Base-by-base conservation (phyloP, 1,140 invertebrate genomes). In the Druon quercuslanigerum region DNA sequence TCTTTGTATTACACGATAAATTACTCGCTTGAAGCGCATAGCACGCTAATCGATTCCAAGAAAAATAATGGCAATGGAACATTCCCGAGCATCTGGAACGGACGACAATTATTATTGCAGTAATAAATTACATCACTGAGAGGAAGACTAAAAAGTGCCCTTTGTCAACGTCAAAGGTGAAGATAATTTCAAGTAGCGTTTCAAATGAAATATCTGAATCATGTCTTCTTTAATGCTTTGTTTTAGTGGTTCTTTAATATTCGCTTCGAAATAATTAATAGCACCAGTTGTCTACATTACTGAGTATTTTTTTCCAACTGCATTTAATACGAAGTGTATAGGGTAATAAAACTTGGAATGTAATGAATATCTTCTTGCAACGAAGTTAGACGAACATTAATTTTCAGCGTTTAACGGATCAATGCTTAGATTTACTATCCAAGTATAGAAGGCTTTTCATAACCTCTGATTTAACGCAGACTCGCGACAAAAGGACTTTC, bases 391-490 rank as follows among this genome's bases (percentile, higher is more conserved):
- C 9, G 40, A 46, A 56, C 17, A 60, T 60, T 60, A 60, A 33
- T 60, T 60, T 60, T 33, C 12, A 33, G 20, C 9, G 20, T 13
- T 60, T 60, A 60, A 60, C 57, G 25, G 40, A 66, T 66, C 25
- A 20, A 66, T n/a, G 60, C 40, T 16, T 16, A 40, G 33, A 66
- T 40, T 66, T 66, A 66, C 14, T 33, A 25, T 66, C 25, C 33
- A 14, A 66, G 16, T 60, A 33, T 60, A 66, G 57, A 14, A 33
- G 60, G 40, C 14, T 66, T 66, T 66, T 66, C 60, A 84, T 84
- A 84, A 84, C 84, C 84, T 84, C 80, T 84, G 82, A 84, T 84
- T 84, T 84, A 84, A 84, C 81, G 82, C 83, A 81, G 80, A 84
- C 74, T 80, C 83, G 81, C 82, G 84, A 84, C 83, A 78, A 82